A percentile compares a stretch with the other conserved stretches of the same genome.
Evolutionary conservation across 2,113 vertebrate genomes (phyloP).

Genomic region (Pica pica): DNA sequence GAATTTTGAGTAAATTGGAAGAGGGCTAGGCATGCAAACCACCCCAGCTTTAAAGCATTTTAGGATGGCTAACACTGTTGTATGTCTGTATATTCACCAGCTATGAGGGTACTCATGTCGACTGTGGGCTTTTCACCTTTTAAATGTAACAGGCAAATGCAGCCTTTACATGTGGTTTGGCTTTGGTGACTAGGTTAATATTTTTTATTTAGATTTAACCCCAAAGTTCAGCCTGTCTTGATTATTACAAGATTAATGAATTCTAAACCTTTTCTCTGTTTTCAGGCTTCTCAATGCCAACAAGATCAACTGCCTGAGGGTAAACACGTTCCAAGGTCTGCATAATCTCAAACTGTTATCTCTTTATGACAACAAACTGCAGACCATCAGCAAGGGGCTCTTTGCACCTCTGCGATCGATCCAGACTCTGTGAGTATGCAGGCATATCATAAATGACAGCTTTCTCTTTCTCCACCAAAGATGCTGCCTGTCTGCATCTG

Average conservation of each 20-base stretch:
- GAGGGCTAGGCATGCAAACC: not conserved
- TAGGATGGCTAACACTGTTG: not conserved
- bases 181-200: not conserved
- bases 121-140: not conserved
- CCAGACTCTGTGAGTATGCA: conserved; percentile 92
- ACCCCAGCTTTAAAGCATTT: not conserved
- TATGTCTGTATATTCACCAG: not conserved
- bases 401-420: conserved; percentile 91
- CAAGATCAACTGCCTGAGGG: conserved; percentile 97
- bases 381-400: conserved; percentile 96
- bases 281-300: conserved; percentile 96
- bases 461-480: not conserved
- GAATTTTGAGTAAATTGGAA: not conserved
- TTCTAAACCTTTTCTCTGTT: conserved; percentile 42
- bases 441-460: not conserved
- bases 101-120: not conserved
- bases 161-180: not conserved
- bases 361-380: conserved; percentile 97
- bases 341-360: conserved; percentile 97
- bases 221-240: not conserved
- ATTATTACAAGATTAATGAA: not conserved
- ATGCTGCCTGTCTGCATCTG: not conserved
- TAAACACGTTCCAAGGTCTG: conserved; percentile 97
- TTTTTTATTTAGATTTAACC: not conserved
- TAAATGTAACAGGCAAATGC: not conserved